Evolutionary conservation across 1,140 invertebrate genomes (phyloP).

Genomic region (Kradibia gibbosae): DNA sequence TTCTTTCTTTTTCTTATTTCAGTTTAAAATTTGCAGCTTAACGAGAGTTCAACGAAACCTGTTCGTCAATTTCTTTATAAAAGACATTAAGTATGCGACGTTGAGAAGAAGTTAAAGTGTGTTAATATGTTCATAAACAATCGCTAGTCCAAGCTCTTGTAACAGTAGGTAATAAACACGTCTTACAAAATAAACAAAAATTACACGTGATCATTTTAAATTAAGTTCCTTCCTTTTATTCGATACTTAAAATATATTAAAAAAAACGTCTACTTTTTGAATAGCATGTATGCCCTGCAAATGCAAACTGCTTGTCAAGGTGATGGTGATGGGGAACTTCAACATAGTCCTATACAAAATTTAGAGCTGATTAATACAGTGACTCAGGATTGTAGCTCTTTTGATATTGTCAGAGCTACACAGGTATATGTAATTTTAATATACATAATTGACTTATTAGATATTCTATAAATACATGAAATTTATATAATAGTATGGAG

Average conservation of each 20-base stretch:
- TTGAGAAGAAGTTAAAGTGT: neutral
- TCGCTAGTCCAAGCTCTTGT: neutral
- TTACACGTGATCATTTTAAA: neutral
- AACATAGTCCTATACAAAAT: constrained; percentile 62
- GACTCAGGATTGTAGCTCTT: constrained; percentile 83
- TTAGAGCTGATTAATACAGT: constrained; percentile 59
- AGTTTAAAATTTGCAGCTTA: neutral
- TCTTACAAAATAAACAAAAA: neutral
- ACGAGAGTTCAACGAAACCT: neutral
- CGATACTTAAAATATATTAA: neutral
- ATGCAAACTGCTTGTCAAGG: constrained; percentile 69
- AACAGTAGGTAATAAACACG: constrained; percentile 24
- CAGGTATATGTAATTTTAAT: constrained; percentile 74
- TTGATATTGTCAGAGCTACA: constrained; percentile 95
- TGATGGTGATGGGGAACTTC: constrained; percentile 64
- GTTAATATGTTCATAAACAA: constrained; percentile 24
- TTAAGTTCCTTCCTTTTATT: neutral
- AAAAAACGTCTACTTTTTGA: neutral
- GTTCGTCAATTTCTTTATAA: neutral
- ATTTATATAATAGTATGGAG: constrained; percentile 82
- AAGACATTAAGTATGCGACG: neutral
- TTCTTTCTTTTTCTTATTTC: neutral
- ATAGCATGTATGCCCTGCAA: constrained; percentile 67
- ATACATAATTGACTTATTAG: neutral
- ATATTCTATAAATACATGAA: constrained; percentile 7